These are phyloP conservation scores for Narcine bancroftii DNA, from an alignment of 2,113 vertebrate species.

Conservation along the genomic window DNA sequence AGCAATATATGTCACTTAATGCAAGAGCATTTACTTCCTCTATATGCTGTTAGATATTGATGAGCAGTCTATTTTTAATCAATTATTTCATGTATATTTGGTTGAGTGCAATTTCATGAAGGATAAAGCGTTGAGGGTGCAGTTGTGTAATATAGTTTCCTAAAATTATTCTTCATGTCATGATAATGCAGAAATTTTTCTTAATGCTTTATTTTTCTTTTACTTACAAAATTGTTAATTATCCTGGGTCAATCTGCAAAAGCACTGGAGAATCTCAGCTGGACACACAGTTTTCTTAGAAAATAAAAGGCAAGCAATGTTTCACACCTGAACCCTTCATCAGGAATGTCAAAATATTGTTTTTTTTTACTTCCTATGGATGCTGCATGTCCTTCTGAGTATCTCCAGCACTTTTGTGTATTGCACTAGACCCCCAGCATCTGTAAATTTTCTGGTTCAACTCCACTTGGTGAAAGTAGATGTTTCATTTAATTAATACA, in stretches of 20 bases:
- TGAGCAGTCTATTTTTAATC: background rate
- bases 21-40: background rate
- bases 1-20: background rate
- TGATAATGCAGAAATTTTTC: background rate
- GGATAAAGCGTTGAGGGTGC: background rate
- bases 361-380: too few species aligned
- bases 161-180: background rate
- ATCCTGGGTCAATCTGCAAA: too few species aligned
- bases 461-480: background rate
- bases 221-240: background rate
- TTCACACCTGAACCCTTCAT: too few species aligned
- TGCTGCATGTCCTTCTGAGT: too few species aligned
- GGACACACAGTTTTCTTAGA: too few species aligned
- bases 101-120: background rate
- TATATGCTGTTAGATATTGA: background rate
- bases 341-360: too few species aligned
- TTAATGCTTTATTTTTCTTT: background rate
- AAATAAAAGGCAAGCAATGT: too few species aligned
- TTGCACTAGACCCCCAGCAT: too few species aligned
- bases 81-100: background rate
- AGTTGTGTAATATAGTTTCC: background rate
- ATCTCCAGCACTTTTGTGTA: too few species aligned
- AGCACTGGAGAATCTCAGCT: too few species aligned
- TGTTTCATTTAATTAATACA: too few species aligned
- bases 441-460: too few species aligned